Base-by-base conservation (phyloP, 1,140 invertebrate species). In the Dufourea novaeangliae region DNA sequence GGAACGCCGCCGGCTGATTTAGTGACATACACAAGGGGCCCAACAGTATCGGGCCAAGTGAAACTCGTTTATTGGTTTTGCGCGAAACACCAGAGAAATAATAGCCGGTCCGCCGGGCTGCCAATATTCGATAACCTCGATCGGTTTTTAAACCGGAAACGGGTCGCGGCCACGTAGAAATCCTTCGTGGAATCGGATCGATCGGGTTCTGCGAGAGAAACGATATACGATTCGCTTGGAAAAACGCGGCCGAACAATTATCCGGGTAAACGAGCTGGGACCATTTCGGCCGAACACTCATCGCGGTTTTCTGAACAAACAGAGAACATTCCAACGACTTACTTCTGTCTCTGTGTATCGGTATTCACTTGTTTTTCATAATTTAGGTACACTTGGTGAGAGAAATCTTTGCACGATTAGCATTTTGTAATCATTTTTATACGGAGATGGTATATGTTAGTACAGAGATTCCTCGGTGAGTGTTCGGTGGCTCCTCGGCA, bases 261-360 rank as follows among this genome's bases (percentile, higher is more conserved):
- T 39, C 67, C 46, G 56, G 41, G 79, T 68, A 83, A 82, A 73
- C 82, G 74, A 68, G 74, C 67, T 54, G 34, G 22, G 63, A 41
- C 32, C 81, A 82, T 82, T 83, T 82, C n/a, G 78, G 82, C 63
- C 82, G 71, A 83, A 77, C 76, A 78, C 73, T 78, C 79, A 11
- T 32, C 41, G 63, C 63, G 63, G 62, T 67, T 67, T 32, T 20
- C 22, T 25, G 10, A 27, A n/a, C 37, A 39, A 17, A 29, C 37
- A 25, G 32, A 63, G 69, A 20, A 62, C 37, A 72, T 50, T 72
- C 41, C n/a, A 25, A 17, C 25, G 14, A 14, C 29, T 66, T 27
- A 22, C 75, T 79, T 71, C 79, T 79, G 77, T 80, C 62, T 20
- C 22, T 20, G 27, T 46, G 17, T 14, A 46, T 46, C 44, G 44